A percentile compares a stretch with the other conserved stretches of the same genome.
Evolutionary conservation across 2,888 invertebrate genomes (phyloP).

Genomic region (Netelia virgata): DNA sequence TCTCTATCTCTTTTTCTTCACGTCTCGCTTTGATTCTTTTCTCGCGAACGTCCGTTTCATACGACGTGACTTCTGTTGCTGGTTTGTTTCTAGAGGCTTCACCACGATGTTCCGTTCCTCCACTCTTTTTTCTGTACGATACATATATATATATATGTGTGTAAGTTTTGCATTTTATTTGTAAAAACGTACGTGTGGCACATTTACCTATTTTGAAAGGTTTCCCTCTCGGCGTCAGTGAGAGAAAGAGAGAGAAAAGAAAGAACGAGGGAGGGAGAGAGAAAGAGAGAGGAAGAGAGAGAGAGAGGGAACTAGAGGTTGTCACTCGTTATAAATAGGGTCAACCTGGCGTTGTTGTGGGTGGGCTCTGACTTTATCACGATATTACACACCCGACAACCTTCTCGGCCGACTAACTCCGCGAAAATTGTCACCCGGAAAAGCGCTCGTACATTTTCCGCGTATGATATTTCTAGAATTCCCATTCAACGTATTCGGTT

Average conservation of each 20-base stretch:
- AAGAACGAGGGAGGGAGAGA: background rate
- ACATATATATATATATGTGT: background rate
- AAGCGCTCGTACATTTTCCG: background rate
- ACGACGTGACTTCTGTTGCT: constrained; percentile 35
- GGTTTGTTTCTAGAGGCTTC: background rate
- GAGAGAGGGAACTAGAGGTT: constrained; percentile 12
- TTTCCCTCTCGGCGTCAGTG: constrained; percentile 41
- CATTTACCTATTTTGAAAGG: constrained; percentile 66
- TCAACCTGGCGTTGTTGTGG: constrained; percentile 47
- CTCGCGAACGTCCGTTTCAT: background rate
- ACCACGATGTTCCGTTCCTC: background rate
- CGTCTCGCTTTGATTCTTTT: background rate
- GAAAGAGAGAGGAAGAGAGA: constrained; percentile 1
- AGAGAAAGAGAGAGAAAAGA: background rate
- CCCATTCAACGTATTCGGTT: background rate
- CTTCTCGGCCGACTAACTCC: background rate
- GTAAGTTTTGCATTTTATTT: constrained; percentile 19
- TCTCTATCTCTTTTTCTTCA: background rate
- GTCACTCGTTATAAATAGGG: constrained; percentile 66
- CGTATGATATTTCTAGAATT: constrained; percentile 18
- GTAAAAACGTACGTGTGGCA: constrained; percentile 54
- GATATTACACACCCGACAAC: constrained; percentile 8
- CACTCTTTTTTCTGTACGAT: background rate
- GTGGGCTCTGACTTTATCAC: constrained; percentile 31
- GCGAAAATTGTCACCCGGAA: background rate